A percentile compares a stretch with the other conserved stretches of the same genome.
Conservation (phyloP, 2,888 invertebrate species). For the Lycophotia porphyrea region DNA sequence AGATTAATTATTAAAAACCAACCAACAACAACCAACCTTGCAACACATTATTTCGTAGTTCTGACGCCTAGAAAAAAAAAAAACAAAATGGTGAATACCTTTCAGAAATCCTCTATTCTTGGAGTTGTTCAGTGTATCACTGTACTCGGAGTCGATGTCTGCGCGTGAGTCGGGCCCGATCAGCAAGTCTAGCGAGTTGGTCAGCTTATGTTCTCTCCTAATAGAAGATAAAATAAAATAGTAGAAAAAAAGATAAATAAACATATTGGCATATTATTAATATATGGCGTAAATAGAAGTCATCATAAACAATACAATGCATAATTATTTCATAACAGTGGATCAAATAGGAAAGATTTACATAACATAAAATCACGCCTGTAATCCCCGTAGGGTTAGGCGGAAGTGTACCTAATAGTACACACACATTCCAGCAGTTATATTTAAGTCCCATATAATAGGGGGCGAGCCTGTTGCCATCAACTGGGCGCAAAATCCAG, state of each 20-base stretch:
- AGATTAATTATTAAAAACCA: no score
- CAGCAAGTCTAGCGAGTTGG: conserved; percentile 86
- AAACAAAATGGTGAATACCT: conserved; percentile 72
- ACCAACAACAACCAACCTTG: no score
- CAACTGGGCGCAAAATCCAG: no score
- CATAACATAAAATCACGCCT: background rate
- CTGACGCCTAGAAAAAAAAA: background rate
- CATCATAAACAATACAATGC: background rate
- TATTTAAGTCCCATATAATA: no score
- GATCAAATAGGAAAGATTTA: background rate
- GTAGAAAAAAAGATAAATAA: background rate
- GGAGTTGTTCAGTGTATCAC: conserved; percentile 87
- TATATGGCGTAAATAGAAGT: background rate
- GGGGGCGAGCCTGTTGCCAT: no score
- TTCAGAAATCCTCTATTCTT: conserved; percentile 88
- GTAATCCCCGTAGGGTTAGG: background rate
- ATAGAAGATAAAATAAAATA: background rate
- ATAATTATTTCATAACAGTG: background rate
- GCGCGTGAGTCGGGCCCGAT: conserved; percentile 88
- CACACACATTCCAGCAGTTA: no score
- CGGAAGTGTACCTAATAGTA: no score
- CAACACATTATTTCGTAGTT: background rate
- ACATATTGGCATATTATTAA: no score
- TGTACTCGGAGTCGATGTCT: conserved; percentile 87
- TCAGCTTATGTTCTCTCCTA: conserved; percentile 87